phyloP scores from a whole-genome alignment of 2,797 vertebrate genomes.

The Hypotaenidia philippensis region DNA sequence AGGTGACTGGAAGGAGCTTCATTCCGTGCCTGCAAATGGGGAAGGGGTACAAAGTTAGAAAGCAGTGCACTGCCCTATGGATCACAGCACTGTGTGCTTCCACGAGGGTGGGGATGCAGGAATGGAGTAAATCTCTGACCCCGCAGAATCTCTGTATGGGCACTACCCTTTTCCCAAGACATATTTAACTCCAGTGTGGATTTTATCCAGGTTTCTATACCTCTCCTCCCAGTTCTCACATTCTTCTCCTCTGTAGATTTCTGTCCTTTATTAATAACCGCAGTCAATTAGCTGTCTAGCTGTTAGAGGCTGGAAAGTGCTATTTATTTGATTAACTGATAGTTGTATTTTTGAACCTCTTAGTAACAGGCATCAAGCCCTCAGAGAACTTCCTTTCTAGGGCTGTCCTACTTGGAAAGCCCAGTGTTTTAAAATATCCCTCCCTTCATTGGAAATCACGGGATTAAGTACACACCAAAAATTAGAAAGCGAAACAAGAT shows the following conservation, averaged over 20 bases:
- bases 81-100: constrained; percentile 22
- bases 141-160: background rate
- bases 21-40: constrained; percentile 71
- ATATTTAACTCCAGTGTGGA: background rate
- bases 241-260: background rate
- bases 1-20: constrained; percentile 65
- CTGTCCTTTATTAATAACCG: constrained; percentile 21
- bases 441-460: constrained; percentile 42
- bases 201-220: background rate
- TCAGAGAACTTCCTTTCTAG: constrained; percentile 54
- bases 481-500: constrained; percentile 63
- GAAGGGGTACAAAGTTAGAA: constrained; percentile 75
- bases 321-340: constrained; percentile 47
- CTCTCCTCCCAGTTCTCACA: background rate
- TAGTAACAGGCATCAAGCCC: constrained; percentile 27
- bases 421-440: constrained; percentile 47
- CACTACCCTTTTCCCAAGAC: background rate
- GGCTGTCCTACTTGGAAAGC: constrained; percentile 48
- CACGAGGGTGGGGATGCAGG: background rate
- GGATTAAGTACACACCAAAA: constrained; percentile 60
- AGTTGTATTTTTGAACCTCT: constrained; percentile 48
- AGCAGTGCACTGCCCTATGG: constrained; percentile 10
- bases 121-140: background rate
- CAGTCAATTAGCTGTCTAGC: constrained; percentile 29
- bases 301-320: background rate